Base-by-base conservation (phyloP, 2,888 invertebrate species). In the Lithophane socia region DNA sequence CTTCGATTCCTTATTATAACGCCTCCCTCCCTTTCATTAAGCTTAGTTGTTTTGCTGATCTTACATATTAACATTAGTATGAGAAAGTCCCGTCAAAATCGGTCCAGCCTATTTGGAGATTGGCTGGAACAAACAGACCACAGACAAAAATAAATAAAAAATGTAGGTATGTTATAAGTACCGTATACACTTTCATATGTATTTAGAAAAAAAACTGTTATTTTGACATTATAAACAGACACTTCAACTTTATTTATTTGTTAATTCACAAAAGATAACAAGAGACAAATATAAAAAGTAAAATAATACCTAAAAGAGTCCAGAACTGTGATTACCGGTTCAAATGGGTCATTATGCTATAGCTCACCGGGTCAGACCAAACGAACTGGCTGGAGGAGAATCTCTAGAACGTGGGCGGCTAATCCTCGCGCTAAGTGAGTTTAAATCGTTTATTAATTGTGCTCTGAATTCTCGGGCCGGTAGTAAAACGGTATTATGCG, bases 391-490 rank as follows among this genome's bases (percentile, higher is more conserved):
- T 83, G 16, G 21, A 66, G 58, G 18, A 77, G 58, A 66, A 52
- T 74, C 60, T 67, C 64, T 37, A 49, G 44, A 70, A 24, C 75
- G 86, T 85, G 42, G 79, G 83, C 70, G 61, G 29, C 2, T 75
- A 79, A 76, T 78, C 65, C 70, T 79, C 63, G 42, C 69, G 16
- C 73, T 86, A 86, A 86, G 72, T 71, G 76, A 49, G 58, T 77
- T 86, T 77, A 83, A 85, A 85, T 86, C 70, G 75, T 69, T 84
- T 86, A 76, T 77, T 83, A 72, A 80, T 81, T 70, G 73, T 65
- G 80, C 65, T 63, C 70, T 37, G 61, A 52, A 80, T 64, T 72
- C 75, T 63, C 65, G 70, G 70, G 58, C 49, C 54, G 52, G 70
- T 61, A 71, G 47, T 72, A 52, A 64, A 54, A 24, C 42, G 29